A percentile compares a stretch with the other conserved stretches of the same genome.
These are phyloP conservation scores for Drosophila testacea DNA, from an alignment of 2,888 invertebrate species.

Conservation along the genomic window DNA sequence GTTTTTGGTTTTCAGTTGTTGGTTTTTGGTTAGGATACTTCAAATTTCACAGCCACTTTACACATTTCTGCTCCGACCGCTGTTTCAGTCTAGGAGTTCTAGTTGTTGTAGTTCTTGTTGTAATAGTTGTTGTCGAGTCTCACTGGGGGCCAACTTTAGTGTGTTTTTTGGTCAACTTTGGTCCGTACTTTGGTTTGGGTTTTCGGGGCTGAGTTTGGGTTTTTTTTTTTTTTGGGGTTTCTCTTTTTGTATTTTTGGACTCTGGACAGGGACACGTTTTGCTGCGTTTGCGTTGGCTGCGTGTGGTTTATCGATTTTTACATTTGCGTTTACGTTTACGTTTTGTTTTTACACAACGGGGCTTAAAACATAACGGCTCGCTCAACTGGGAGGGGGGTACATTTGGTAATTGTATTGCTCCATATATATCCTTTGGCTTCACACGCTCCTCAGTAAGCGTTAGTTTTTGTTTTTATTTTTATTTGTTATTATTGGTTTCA, in stretches of 20 bases:
- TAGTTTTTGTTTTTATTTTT: constrained; percentile 27
- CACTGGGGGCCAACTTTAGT: constrained; percentile 40
- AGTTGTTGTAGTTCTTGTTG: constrained; percentile 17
- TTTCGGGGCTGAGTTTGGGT: constrained; percentile 17
- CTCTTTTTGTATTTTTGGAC: constrained; percentile 30
- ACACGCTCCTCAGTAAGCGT: constrained; percentile 19
- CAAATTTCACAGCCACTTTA: constrained; percentile 77
- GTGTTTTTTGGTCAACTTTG: constrained; percentile 68
- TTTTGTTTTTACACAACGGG: constrained; percentile 71
- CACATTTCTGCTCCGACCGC: constrained; percentile 68
- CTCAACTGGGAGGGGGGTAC: constrained; percentile 49
- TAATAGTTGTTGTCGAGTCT: constrained; percentile 39
- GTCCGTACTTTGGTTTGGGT: constrained; percentile 40
- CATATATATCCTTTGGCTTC: constrained; percentile 53
- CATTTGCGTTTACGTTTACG: constrained; percentile 75
- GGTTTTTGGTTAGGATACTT: constrained; percentile 68
- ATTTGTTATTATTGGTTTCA: constrained; percentile 21
- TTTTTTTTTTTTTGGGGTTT: constrained; percentile 9
- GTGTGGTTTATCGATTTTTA: constrained; percentile 80
- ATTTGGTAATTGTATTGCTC: constrained; percentile 59
- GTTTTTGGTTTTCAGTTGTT: constrained; percentile 26
- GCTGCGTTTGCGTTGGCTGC: constrained; percentile 75
- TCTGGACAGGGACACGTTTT: constrained; percentile 63
- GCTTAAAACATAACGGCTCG: constrained; percentile 72
- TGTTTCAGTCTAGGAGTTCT: constrained; percentile 42